Conservation (phyloP, 2,113 vertebrate species). For the Plotosus lineatus region DNA sequence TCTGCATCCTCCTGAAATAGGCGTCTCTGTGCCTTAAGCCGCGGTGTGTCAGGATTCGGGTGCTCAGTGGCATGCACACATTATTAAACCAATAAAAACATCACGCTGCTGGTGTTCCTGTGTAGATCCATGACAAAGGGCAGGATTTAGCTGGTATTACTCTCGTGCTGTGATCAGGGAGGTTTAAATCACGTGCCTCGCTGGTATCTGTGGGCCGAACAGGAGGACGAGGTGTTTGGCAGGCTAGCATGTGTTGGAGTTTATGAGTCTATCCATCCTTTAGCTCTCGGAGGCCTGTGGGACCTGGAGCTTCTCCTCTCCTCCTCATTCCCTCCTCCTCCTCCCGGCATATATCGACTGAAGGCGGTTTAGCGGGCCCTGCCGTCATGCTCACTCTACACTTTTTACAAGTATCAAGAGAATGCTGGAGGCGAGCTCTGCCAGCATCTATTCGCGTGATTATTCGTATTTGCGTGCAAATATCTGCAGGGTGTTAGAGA, state of each 20-base stretch:
- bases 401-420: slow-evolving; percentile 44
- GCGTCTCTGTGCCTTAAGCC: slow-evolving; percentile 39
- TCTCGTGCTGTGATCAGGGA: slow-evolving; percentile 38
- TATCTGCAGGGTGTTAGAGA: slow-evolving; percentile 25
- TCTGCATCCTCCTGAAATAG: slow-evolving; percentile 15
- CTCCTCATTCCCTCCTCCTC: slow-evolving; percentile 5
- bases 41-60: slow-evolving; percentile 46
- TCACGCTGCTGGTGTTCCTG: slow-evolving; percentile 42
- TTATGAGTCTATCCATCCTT: slow-evolving; percentile 52
- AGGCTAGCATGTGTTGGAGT: slow-evolving; percentile 41
- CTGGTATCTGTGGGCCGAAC: slow-evolving; percentile 21
- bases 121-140: slow-evolving; percentile 42
- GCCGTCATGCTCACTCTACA: background rate
- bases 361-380: slow-evolving; percentile 1
- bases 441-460: slow-evolving; percentile 3
- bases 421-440: slow-evolving; percentile 19
- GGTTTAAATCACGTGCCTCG: slow-evolving; percentile 47
- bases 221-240: slow-evolving; percentile 37
- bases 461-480: slow-evolving; percentile 18
- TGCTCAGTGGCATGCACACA: slow-evolving; percentile 39
- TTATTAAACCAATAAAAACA: slow-evolving; percentile 59
- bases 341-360: slow-evolving; percentile 22
- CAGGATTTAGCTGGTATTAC: slow-evolving; percentile 49
- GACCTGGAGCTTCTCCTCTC: slow-evolving; percentile 38
- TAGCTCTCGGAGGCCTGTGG: slow-evolving; percentile 34